Percentiles rank a stretch among this genome's conserved stretches.
Evolutionary conservation across 2,888 invertebrate genomes (phyloP).

Genomic region (Anthophora plumipes): DNA sequence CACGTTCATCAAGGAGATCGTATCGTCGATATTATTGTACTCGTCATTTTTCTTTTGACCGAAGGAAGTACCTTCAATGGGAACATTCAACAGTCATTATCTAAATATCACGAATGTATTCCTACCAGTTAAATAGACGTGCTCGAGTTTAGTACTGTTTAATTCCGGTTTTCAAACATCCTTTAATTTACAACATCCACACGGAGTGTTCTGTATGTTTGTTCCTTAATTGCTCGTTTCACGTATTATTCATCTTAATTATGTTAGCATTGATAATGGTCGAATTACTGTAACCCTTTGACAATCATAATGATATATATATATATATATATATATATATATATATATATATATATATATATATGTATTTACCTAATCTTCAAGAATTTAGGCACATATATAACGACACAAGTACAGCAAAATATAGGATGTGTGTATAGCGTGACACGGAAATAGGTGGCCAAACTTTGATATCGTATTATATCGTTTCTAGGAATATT

Average conservation of each 20-base stretch:
- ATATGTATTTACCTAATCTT: too few species aligned
- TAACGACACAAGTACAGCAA: too few species aligned
- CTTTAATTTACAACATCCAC: constrained; percentile 7
- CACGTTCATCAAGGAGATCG: constrained; percentile 72
- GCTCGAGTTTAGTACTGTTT: constrained; percentile 8
- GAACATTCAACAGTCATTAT: constrained; percentile 42
- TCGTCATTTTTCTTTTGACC: constrained; percentile 59
- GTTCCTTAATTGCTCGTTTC: not conserved
- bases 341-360: too few species aligned
- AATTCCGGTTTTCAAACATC: not conserved
- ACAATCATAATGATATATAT: too few species aligned
- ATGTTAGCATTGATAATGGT: not conserved
- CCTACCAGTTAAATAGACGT: constrained; percentile 4
- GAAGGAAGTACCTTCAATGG: constrained; percentile 53
- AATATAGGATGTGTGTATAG: too few species aligned
- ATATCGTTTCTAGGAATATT: too few species aligned
- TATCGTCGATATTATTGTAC: constrained; percentile 65
- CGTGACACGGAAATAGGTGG: too few species aligned
- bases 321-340: too few species aligned
- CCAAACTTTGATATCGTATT: too few species aligned
- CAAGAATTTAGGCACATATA: too few species aligned
- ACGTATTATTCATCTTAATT: too few species aligned
- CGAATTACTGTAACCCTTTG: not conserved
- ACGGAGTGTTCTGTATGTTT: too few species aligned
- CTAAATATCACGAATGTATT: constrained; percentile 34